Evolutionary conservation across 37 sponge, comb jelly and placozoan species (phyloP).

Genomic region (Beroe ovata): DNA sequence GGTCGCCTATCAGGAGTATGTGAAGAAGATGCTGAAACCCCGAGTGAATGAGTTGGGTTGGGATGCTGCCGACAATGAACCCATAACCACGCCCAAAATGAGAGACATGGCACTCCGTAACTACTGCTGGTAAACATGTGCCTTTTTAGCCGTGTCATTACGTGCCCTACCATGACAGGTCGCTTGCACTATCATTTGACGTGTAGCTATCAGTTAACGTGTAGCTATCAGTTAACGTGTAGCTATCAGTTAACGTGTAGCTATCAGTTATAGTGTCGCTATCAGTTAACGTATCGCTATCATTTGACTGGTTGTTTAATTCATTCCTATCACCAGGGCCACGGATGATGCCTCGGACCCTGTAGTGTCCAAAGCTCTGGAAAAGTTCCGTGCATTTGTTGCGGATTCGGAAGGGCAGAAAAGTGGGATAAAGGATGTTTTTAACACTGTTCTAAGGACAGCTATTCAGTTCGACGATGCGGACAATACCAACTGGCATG

Average conservation of each 20-base stretch:
- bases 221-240: no score
- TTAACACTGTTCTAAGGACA: neutral
- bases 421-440: neutral
- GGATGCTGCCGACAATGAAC: neutral
- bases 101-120: conserved; percentile 38
- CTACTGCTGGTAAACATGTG: conserved; percentile 6
- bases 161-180: no score
- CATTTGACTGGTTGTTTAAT: no score
- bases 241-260: no score
- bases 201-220: no score
- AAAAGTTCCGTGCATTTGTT: neutral
- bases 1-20: conserved; percentile 46
- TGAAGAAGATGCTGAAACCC: conserved; percentile 24
- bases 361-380: neutral
- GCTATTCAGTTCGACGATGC: conserved; percentile 10
- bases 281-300: no score
- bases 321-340: no score
- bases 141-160: no score
- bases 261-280: no score
- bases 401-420: neutral
- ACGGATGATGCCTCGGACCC: neutral
- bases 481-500: neutral
- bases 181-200: no score
- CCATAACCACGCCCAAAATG: conserved; percentile 25
- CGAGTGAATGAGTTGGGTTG: conserved; percentile 12